These are phyloP conservation scores for Aphaenogaster floridana DNA, from an alignment of 1,140 invertebrate genomes.

Conservation along the genomic window DNA sequence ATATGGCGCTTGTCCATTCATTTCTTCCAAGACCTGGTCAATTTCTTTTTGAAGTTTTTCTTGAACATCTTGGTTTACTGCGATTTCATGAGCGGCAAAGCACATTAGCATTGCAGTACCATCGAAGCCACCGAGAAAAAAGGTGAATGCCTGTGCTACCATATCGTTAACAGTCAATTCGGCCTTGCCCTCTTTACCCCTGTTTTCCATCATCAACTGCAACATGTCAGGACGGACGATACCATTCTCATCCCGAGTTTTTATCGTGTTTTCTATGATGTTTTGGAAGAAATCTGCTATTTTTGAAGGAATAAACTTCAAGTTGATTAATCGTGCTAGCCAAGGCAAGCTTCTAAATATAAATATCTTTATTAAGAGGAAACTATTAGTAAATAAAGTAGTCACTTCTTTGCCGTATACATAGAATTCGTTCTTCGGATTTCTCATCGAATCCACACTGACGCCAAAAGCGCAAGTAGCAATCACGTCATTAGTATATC, in stretches of 20 bases:
- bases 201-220: conserved; percentile 59
- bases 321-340: background rate
- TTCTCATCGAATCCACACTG: conserved; percentile 33
- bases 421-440: conserved; percentile 53
- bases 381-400: background rate
- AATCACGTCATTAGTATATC: conserved; percentile 55
- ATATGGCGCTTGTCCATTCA: conserved; percentile 81
- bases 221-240: conserved; percentile 56
- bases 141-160: conserved; percentile 82
- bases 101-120: conserved; percentile 86
- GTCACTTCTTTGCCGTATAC: conserved; percentile 34
- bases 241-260: conserved; percentile 9
- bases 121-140: conserved; percentile 88
- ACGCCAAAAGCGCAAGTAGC: conserved; percentile 62
- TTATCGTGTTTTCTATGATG: background rate
- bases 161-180: conserved; percentile 35
- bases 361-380: background rate
- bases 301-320: conserved; percentile 9
- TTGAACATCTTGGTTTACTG: conserved; percentile 88
- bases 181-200: background rate
- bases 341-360: background rate
- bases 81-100: conserved; percentile 86
- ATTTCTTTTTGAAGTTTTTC: conserved; percentile 88
- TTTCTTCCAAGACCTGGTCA: conserved; percentile 81
- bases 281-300: conserved; percentile 14